phyloP scores from a whole-genome alignment of 2,888 invertebrate species.

The Campoplex capitator region DNA sequence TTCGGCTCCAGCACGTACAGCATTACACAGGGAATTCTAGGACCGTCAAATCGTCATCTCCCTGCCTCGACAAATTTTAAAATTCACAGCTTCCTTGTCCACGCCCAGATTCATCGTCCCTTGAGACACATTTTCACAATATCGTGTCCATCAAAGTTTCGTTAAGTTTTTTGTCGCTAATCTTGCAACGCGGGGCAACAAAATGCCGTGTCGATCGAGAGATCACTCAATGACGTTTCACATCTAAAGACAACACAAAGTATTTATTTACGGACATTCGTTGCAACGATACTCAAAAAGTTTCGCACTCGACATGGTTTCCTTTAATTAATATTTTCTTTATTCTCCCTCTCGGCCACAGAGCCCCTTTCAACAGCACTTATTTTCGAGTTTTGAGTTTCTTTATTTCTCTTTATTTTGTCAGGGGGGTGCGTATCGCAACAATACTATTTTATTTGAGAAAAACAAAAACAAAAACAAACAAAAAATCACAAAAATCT shows the following conservation, averaged over 20 bases:
- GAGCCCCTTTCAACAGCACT: constrained; percentile 21
- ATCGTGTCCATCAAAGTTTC: neutral
- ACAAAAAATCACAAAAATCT: neutral
- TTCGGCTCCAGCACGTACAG: constrained; percentile 47
- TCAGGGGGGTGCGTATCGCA: neutral
- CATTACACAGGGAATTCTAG: constrained; percentile 56
- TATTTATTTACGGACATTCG: constrained; percentile 67
- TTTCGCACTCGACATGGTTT: constrained; percentile 58
- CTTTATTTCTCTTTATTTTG: neutral
- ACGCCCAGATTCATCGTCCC: constrained; percentile 17
- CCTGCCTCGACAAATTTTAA: constrained; percentile 13
- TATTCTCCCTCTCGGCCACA: constrained; percentile 10
- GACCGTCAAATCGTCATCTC: constrained; percentile 46
- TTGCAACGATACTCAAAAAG: constrained; percentile 62
- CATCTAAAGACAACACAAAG: constrained; percentile 66
- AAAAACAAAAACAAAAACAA: neutral
- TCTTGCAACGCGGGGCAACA: constrained; percentile 14
- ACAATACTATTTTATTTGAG: neutral
- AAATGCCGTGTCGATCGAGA: constrained; percentile 24
- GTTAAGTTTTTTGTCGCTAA: constrained; percentile 1
- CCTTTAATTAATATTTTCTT: constrained; percentile 25
- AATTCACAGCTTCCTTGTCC: constrained; percentile 10
- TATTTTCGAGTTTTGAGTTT: constrained; percentile 22
- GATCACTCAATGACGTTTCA: constrained; percentile 55
- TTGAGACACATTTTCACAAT: neutral